Base-by-base conservation (phyloP, 2,113 vertebrate genomes). In the Melanotaenia duboulayi region DNA sequence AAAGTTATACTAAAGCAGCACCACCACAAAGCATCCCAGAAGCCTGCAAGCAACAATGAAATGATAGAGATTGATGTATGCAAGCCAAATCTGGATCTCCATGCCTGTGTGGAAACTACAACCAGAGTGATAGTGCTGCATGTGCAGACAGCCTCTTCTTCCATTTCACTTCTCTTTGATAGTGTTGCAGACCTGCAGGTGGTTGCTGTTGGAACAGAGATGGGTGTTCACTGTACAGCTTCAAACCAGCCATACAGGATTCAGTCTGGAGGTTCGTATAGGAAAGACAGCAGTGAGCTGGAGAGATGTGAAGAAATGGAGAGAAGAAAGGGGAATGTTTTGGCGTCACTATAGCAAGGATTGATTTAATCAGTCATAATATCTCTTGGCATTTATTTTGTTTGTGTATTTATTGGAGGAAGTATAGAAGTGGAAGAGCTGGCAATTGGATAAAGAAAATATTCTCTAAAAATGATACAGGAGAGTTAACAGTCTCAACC, bases 301-400 rank as follows among this genome's bases (percentile, higher is more conserved):
- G 22, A 35, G 65, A 22, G 32, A 35, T 9, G 48, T 61, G 50
- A 10, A 59, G 70, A 42, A 61, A 57, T 23, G 50, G 54, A 65
- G 46, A 23, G 12, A 67, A 60, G 11, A 24, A 58, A 19, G 14
- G 14, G 24, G 6, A 60, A 55, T 37, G 8, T 35, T 46, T 63
- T 73, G 17, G 25, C 42, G 50, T 81, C 39, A 58, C 37, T 60
- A 68, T 23, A 76, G 65, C 57, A 73, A 0, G 17, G 63, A 78
- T 82, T 71, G 81, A 88, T 87, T 79, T 77, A 78, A 86, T 81
- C 77, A 71, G 78, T 83, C 62, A 60, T 61, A 70, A 50, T 32
- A 46, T 77, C 74, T 24, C 20, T 35, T 67, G 59, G 39, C 52
- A 37, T 58, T 65, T 50, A 32, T 69, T 40, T 16, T 52, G 65